Base-by-base conservation (phyloP, 2,888 invertebrate genomes). In the Netelia inedita region DNA sequence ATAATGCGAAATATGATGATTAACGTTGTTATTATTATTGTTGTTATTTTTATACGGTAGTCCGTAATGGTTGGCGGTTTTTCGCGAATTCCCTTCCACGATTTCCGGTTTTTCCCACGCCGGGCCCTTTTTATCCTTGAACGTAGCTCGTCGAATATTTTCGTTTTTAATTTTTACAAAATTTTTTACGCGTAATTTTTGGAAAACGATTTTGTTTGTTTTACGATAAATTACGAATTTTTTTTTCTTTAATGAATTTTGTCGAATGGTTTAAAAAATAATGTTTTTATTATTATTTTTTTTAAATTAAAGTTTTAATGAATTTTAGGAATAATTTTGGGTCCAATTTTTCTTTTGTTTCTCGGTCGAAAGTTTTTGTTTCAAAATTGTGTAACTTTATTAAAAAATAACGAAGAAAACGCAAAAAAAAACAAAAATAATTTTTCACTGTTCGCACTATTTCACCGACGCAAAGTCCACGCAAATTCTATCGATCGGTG, bases 41-140 rank as follows among this genome's bases (percentile, higher is more conserved):
- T 61, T 69, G 59, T 78, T 79, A 21, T 76, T 78, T 61, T 59
- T 55, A 68, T 73, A 88, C 84, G 88, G 87, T 89, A 91, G 88
- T 90, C 92, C 92, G 91, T 92, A 92, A 76, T 91, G 92, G 91
- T 91, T 93, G 88, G 91, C 91, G 91, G 92, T 92, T 92, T 93
- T 93, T 92, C 90, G 91, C 88, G 88, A 90, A 85, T 92, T 90
- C 86, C 89, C 90, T 90, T 91, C 92, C 92, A 92, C 92, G 91
- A 88, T 92, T 91, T 86, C 84, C 71, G 59, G 71, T 74, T 80
- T 88, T 79, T 72, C 75, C 87, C 86, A 65, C 75, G 85, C 75
- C 57, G 72, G 83, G 85, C 74, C 85, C 76, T 83, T 61, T 85
- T 65, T 10, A 68, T 57, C 21, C 43, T 68, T 46, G 43, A 59